phyloP scores from a whole-genome alignment of 1,140 invertebrate genomes.

The Whitmania pigra region DNA sequence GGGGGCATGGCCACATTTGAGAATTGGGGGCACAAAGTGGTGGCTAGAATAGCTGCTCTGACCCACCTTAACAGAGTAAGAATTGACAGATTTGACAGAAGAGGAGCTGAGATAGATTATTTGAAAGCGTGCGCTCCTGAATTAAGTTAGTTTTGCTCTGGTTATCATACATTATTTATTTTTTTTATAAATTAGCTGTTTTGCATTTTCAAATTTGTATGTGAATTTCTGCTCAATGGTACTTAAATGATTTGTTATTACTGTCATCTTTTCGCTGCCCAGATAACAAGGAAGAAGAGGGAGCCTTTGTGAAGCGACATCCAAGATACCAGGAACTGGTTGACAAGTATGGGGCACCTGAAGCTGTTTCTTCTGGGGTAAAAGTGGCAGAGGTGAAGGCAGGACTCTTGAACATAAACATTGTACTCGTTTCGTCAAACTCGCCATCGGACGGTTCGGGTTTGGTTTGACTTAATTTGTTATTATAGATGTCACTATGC shows the following conservation, averaged over 20 bases:
- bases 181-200: too few relatives aligned
- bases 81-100: not conserved
- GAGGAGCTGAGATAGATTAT: constrained; percentile 13
- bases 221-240: too few relatives aligned
- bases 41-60: not conserved
- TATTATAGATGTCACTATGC: too few relatives aligned
- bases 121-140: not conserved
- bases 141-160: not conserved
- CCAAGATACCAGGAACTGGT: constrained; percentile 13
- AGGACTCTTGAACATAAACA: not conserved
- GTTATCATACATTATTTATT: too few relatives aligned
- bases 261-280: not conserved
- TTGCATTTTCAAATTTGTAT: too few relatives aligned
- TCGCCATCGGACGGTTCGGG: too few relatives aligned
- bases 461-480: too few relatives aligned
- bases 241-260: too few relatives aligned
- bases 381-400: not conserved
- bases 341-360: constrained; percentile 11
- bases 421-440: not conserved
- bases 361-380: not conserved
- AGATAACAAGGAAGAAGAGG: not conserved
- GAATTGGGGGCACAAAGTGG: not conserved
- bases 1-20: not conserved
- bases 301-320: not conserved
- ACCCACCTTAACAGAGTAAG: constrained; percentile 7